These are phyloP conservation scores for Philonicus albiceps DNA, from an alignment of 2,888 invertebrate species.

Conservation along the genomic window DNA sequence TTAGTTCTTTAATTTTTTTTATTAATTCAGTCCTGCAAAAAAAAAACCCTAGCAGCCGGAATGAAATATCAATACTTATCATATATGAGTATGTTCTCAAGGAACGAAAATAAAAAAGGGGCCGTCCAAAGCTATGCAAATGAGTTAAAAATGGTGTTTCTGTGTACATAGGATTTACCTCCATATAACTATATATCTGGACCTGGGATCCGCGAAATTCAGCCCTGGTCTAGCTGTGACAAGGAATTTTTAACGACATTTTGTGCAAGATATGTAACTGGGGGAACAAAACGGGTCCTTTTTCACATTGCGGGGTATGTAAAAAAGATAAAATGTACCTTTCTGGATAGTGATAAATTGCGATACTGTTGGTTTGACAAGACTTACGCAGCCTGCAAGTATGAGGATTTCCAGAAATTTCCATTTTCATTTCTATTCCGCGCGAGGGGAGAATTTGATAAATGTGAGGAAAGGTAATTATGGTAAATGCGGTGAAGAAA, in stretches of 20 bases:
- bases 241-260: not conserved
- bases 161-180: not conserved
- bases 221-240: not conserved
- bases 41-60: not conserved
- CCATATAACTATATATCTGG: not conserved
- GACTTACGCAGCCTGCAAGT: not conserved
- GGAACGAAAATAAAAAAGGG: not conserved
- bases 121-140: not conserved
- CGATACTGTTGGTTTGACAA: constrained; percentile 32
- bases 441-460: constrained; percentile 21
- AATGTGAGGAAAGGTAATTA: constrained; percentile 32
- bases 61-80: not conserved
- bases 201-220: not conserved
- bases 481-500: not conserved
- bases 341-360: constrained; percentile 47
- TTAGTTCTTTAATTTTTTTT: not conserved
- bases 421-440: not conserved
- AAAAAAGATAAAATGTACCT: constrained; percentile 43
- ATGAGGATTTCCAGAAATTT: not conserved
- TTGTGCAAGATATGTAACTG: not conserved
- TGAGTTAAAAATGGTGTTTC: not conserved
- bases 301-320: constrained; percentile 42
- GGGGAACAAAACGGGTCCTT: not conserved
- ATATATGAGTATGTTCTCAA: not conserved
- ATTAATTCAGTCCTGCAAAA: no score